Percentiles rank a stretch among this genome's conserved stretches.
These are phyloP conservation scores for Arenaria interpres DNA, from an alignment of 2,113 vertebrate genomes.

Conservation along the genomic window DNA sequence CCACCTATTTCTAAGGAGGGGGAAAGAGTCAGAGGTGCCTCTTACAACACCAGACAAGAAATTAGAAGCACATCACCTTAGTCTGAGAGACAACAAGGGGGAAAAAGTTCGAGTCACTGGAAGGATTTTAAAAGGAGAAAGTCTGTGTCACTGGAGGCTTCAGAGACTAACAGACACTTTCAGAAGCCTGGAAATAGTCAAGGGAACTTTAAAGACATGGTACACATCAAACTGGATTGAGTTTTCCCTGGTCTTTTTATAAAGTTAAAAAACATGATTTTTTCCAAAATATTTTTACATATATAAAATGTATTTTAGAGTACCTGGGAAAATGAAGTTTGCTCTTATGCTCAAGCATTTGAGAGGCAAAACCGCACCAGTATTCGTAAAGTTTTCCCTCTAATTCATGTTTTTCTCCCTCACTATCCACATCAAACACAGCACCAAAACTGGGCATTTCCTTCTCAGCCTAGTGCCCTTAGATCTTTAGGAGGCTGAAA, in stretches of 20 bases:
- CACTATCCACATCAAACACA: background rate
- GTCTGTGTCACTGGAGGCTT: background rate
- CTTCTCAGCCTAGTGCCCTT: background rate
- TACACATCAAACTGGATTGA: background rate
- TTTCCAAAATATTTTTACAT: background rate
- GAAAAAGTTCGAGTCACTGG: background rate
- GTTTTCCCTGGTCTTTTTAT: background rate
- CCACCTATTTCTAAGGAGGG: background rate
- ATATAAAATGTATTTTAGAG: background rate
- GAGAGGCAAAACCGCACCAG: accelerated
- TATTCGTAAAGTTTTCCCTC: background rate
- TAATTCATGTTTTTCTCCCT: background rate
- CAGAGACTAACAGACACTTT: background rate
- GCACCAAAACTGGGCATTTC: accelerated
- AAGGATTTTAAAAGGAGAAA: background rate
- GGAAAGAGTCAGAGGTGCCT: background rate
- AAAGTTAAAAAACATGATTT: accelerated
- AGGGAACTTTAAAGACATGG: background rate
- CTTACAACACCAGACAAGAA: background rate
- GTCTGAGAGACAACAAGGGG: background rate
- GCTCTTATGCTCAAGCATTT: background rate
- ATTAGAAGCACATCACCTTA: background rate
- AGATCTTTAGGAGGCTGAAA: background rate
- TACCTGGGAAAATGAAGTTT: background rate
- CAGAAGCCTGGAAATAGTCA: background rate